Evolutionary conservation across 2,888 invertebrate species (phyloP).

Genomic region (Herminia tarsipennalis): DNA sequence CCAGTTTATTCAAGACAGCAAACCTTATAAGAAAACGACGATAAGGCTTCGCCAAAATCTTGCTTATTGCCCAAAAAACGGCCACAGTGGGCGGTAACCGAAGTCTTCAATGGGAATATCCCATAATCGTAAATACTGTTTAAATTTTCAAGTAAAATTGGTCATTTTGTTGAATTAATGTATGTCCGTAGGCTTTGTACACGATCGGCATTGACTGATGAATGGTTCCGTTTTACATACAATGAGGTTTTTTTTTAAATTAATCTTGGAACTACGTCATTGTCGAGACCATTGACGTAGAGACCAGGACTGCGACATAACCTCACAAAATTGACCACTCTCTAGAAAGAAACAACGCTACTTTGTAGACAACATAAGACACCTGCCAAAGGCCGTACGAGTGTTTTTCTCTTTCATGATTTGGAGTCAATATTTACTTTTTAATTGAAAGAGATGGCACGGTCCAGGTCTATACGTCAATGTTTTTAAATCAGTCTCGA

Average conservation of each 20-base stretch:
- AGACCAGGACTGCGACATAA: too few species aligned
- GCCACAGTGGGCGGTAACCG: slow-evolving; percentile 52
- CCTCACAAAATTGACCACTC: too few species aligned
- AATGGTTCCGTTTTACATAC: slow-evolving; percentile 41
- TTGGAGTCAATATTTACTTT: too few species aligned
- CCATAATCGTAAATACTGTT: slow-evolving; percentile 37
- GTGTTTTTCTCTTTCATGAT: too few species aligned
- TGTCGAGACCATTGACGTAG: slow-evolving; percentile 31
- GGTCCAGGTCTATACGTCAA: too few species aligned
- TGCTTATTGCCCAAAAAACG: slow-evolving; percentile 51
- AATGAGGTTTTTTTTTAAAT: slow-evolving; percentile 34
- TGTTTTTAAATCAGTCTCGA: too few species aligned
- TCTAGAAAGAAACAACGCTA: slow-evolving; percentile 1
- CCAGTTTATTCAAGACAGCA: slow-evolving; percentile 45
- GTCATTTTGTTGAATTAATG: slow-evolving; percentile 39
- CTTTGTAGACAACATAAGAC: slow-evolving; percentile 13
- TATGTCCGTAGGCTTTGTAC: slow-evolving; percentile 15
- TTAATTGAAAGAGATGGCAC: too few species aligned
- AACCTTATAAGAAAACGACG: slow-evolving; percentile 44
- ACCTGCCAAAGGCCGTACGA: too few species aligned
- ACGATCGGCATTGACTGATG: slow-evolving; percentile 20
- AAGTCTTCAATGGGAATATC: slow-evolving; percentile 37
- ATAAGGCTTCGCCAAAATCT: slow-evolving; percentile 55
- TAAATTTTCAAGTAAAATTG: slow-evolving; percentile 39
- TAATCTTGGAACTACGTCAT: slow-evolving; percentile 31